These are phyloP conservation scores for Lithophane ornitopus DNA, from an alignment of 2,888 invertebrate species.

Conservation along the genomic window DNA sequence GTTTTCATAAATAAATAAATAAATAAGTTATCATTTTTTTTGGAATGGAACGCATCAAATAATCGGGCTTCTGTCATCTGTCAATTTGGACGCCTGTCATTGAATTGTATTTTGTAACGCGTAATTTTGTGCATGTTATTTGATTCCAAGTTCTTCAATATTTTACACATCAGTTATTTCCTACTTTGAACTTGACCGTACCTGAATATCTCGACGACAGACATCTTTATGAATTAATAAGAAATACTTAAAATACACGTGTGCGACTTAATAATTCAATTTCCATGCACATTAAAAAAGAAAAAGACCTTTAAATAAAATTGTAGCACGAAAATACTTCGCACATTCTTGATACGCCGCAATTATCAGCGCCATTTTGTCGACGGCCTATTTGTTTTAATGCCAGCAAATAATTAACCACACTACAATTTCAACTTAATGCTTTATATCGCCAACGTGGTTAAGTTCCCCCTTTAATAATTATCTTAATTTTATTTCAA, in stretches of 20 bases:
- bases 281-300: conserved; percentile 23
- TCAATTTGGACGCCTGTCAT: too few species aligned
- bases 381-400: conserved; percentile 63
- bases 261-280: conserved; percentile 52
- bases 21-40: too few species aligned
- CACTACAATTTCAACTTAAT: conserved; percentile 61
- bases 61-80: too few species aligned
- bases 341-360: conserved; percentile 57
- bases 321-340: conserved; percentile 50
- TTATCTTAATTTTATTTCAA: conserved; percentile 53
- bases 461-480: conserved; percentile 45
- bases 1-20: too few species aligned
- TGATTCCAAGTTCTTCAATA: too few species aligned
- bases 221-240: not conserved
- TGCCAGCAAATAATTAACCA: conserved; percentile 67
- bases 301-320: conserved; percentile 46
- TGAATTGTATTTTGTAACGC: too few species aligned
- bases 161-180: too few species aligned
- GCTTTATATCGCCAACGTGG: conserved; percentile 42
- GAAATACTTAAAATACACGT: not conserved
- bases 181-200: not conserved
- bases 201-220: not conserved
- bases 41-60: too few species aligned
- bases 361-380: conserved; percentile 67
- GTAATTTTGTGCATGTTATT: too few species aligned